Evolutionary conservation across 2,113 vertebrate species (phyloP).

Genomic region (Epinephelus lanceolatus): DNA sequence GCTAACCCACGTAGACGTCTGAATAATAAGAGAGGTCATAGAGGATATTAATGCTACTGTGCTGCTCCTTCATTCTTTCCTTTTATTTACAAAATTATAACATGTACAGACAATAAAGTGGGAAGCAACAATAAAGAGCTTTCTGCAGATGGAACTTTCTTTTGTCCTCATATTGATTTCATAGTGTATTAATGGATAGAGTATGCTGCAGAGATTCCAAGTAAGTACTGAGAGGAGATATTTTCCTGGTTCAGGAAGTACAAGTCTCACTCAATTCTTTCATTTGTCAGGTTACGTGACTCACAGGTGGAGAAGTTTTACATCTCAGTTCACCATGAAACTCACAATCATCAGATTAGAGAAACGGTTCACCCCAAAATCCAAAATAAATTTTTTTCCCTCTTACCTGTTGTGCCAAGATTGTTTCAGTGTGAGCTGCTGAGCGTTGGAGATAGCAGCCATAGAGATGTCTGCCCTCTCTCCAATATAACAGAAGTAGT

Average conservation of each 20-base stretch:
- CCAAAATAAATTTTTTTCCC: no score
- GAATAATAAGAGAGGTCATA: constrained; percentile 21
- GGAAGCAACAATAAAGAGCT: constrained; percentile 66
- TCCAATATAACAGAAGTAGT: no score
- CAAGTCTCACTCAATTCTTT: neutral
- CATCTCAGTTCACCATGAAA: no score
- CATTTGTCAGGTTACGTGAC: no score
- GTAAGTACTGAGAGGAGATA: neutral
- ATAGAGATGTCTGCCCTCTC: no score
- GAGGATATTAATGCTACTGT: constrained; percentile 12
- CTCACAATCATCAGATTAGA: no score
- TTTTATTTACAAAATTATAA: constrained; percentile 30
- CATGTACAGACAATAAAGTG: constrained; percentile 34
- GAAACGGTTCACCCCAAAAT: no score
- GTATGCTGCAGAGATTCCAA: neutral
- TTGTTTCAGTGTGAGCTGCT: no score
- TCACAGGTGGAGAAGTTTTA: neutral
- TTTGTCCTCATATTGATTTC: neutral
- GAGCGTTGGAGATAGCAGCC: no score
- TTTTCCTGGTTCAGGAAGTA: neutral
- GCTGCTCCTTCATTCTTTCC: constrained; percentile 18
- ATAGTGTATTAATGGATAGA: neutral
- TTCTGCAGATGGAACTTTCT: constrained; percentile 23
- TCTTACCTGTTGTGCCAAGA: no score
- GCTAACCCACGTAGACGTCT: constrained; percentile 21